Percentiles rank a stretch among this genome's conserved stretches.
phyloP scores from a whole-genome alignment of 2,888 invertebrate species.

The Melanchra persicariae region DNA sequence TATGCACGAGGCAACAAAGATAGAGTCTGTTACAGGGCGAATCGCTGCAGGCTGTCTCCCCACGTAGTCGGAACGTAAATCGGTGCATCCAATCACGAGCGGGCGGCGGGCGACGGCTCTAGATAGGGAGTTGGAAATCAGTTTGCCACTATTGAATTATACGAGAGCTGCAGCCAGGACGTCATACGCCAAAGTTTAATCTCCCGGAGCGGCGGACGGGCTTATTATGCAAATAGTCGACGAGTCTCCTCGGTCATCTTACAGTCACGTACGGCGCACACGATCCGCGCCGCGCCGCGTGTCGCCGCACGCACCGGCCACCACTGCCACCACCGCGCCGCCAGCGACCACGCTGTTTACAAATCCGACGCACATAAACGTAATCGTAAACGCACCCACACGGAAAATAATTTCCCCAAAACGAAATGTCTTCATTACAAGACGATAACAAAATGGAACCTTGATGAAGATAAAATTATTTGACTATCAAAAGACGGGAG shows the following conservation, averaged over 20 bases:
- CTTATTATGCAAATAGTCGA: conserved; percentile 89
- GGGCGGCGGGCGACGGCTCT: conserved; percentile 67
- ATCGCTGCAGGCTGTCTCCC: conserved; percentile 75
- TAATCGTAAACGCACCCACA: conserved; percentile 52
- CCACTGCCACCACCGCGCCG: conserved; percentile 31
- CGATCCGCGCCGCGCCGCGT: conserved; percentile 61
- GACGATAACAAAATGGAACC: conserved; percentile 78
- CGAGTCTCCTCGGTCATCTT: conserved; percentile 84
- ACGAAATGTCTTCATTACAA: conserved; percentile 78
- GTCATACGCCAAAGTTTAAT: conserved; percentile 89
- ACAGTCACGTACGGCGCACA: conserved; percentile 81
- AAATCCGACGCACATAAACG: conserved; percentile 55
- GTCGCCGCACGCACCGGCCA: conserved; percentile 9
- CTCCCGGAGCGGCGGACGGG: conserved; percentile 86
- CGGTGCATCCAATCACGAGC: conserved; percentile 83
- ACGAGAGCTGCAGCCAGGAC: conserved; percentile 86
- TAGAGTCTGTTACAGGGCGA: conserved; percentile 75
- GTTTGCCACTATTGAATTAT: conserved; percentile 90
- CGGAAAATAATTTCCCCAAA: conserved; percentile 65
- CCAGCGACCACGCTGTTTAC: conserved; percentile 52
- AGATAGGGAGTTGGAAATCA: conserved; percentile 85
- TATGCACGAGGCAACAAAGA: conserved; percentile 75
- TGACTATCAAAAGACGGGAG: conserved; percentile 85
- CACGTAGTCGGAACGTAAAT: conserved; percentile 75
- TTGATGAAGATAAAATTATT: conserved; percentile 86